Evolutionary conservation across 2,113 vertebrate genomes (phyloP), one percentile per base, ranked within the genome.

Genomic region (Chaetodon auriga): DNA sequence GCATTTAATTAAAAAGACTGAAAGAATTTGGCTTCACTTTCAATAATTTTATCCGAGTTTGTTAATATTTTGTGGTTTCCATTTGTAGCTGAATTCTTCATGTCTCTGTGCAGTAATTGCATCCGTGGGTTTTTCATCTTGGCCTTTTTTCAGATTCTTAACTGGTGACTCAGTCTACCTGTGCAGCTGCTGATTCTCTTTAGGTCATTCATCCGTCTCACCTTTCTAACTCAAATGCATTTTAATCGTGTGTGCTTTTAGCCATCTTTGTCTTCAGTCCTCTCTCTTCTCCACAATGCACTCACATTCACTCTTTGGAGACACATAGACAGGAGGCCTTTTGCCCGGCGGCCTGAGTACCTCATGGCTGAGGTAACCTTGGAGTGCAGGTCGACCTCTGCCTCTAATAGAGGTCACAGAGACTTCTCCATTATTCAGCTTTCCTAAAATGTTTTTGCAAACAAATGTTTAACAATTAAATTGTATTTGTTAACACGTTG

Each of bases 191-290:
- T 78, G 36, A 78, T 86, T 92, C 80, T 62, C 46, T 85, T 94
- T 85, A 89, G 83, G 78, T 75, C 76, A 88, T 86, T 85, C 86
- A 89, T 94, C 86, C 82, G 84, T 93, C 85, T 95, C 69, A 51
- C 68, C 74, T 38, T 84, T 63, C 76, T 87, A 87, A 93, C 88
- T 90, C 79, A 93, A 93, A 90, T 91, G 86, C 81, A 81, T 90
- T 94, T 94, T 94, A 93, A 94, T 93, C 90, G 88, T 89, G 84
- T 81, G 71, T 87, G 83, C 92, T 87, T 93, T 94, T 79, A 92
- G 84, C 87, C 93, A 92, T 93, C 90, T 90, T 91, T 86, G 88
- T 78, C 88, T 87, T 83, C 63, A 71, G 70, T 88, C 85, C 72
- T 83, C 64, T 84, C 77, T 82, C 66, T 78, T 88, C 60, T 78